Percentiles rank a stretch among this genome's conserved stretches.
Evolutionary conservation across 2,888 invertebrate genomes (phyloP).

Genomic region (Dolichomitus sp.): DNA sequence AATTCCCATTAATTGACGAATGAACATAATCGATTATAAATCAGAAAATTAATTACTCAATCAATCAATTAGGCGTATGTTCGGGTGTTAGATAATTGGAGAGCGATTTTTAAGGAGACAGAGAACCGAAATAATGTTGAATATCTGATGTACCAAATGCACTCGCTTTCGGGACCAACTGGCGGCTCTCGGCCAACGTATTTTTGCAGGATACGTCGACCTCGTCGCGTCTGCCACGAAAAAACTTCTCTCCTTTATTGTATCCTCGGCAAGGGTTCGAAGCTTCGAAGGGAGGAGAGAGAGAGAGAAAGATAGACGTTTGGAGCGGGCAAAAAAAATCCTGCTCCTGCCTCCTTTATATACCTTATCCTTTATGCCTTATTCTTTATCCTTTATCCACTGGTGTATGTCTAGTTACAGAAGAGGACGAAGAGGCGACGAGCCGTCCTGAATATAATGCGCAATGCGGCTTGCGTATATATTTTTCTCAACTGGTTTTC

Average conservation of each 20-base stretch:
- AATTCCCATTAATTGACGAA: not conserved
- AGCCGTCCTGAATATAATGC: constrained; percentile 77
- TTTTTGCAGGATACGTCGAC: constrained; percentile 65
- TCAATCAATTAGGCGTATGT: not conserved
- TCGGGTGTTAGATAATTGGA: not conserved
- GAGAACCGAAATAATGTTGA: not conserved
- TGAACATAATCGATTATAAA: not conserved
- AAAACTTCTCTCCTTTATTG: constrained; percentile 65
- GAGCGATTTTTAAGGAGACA: not conserved
- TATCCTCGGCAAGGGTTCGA: constrained; percentile 55
- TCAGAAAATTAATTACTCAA: not conserved
- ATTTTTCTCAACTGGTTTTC: constrained; percentile 80
- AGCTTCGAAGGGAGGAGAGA: constrained; percentile 38
- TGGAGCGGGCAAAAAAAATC: constrained; percentile 55
- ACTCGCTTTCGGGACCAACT: not conserved
- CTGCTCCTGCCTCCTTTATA: constrained; percentile 76
- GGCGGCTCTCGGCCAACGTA: constrained; percentile 52
- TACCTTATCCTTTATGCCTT: constrained; percentile 78
- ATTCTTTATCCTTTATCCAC: constrained; percentile 79
- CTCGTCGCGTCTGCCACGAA: constrained; percentile 62
- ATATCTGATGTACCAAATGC: not conserved
- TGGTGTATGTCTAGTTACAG: constrained; percentile 71
- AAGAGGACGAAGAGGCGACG: constrained; percentile 68
- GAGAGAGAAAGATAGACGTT: constrained; percentile 22
- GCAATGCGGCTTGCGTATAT: constrained; percentile 70